Evolutionary conservation across 1,140 invertebrate genomes (phyloP).

Genomic region (Bombus vancouverensis): DNA sequence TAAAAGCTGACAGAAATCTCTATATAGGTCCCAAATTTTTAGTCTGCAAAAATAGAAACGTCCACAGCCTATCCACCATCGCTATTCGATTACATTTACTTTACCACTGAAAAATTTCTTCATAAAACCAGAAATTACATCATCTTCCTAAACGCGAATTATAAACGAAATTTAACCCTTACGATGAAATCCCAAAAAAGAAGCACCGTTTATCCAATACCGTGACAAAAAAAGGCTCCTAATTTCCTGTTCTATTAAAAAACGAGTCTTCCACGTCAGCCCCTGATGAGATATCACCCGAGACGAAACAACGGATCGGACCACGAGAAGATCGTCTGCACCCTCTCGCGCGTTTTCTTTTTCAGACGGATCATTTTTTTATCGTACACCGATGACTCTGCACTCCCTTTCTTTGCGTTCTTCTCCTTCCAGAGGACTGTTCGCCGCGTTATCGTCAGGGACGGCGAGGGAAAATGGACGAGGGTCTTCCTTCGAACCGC

Average conservation of each 20-base stretch:
- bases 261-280: constrained; percentile 9
- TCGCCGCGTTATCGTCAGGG: constrained; percentile 43
- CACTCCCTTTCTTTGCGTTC: constrained; percentile 62
- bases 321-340: constrained; percentile 37
- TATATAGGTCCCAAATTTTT: too few relatives aligned
- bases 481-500: constrained; percentile 58
- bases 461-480: constrained; percentile 48
- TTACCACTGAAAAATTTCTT: background rate
- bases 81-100: too few relatives aligned
- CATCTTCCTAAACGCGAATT: background rate
- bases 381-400: constrained; percentile 73
- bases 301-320: constrained; percentile 2
- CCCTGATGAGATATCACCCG: constrained; percentile 27
- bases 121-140: background rate
- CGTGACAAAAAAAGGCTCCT: background rate
- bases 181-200: background rate
- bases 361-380: constrained; percentile 70
- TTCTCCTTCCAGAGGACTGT: background rate
- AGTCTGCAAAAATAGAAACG: too few relatives aligned
- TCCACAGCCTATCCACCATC: too few relatives aligned
- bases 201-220: background rate
- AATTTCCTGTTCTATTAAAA: constrained; percentile 36
- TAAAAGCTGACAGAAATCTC: too few relatives aligned
- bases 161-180: background rate
- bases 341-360: constrained; percentile 29